These are phyloP conservation scores for Spheniscus mendiculus DNA, from an alignment of 2,113 vertebrate genomes.

Conservation along the genomic window DNA sequence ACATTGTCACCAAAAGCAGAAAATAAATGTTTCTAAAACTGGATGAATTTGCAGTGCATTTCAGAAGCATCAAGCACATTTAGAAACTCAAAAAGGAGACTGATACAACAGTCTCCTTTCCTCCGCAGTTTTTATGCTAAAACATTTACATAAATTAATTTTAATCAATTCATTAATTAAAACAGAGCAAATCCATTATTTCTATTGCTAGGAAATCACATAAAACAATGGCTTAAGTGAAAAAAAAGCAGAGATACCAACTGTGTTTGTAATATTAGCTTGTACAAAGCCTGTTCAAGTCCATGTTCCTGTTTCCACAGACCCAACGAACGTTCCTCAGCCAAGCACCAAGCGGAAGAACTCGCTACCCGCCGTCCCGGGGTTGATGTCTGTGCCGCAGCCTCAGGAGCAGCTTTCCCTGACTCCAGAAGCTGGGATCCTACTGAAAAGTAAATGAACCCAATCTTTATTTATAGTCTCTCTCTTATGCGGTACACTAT, in stretches of 20 bases:
- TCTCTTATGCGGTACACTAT: accelerated
- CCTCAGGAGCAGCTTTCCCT: background rate
- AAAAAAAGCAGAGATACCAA: background rate
- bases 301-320: background rate
- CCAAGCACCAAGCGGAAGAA: accelerated
- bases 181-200: background rate
- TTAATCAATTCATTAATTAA: background rate
- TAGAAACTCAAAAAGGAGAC: background rate
- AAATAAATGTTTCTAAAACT: accelerated
- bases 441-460: conserved; percentile 29
- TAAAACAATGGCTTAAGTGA: background rate
- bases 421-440: background rate
- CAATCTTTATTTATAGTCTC: background rate
- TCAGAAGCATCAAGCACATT: background rate
- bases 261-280: accelerated
- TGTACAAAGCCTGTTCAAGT: background rate
- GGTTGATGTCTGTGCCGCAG: background rate
- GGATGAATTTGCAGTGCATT: accelerated
- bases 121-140: background rate
- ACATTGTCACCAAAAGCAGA: background rate
- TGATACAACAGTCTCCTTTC: background rate
- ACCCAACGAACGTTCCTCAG: background rate
- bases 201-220: background rate
- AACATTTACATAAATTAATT: conserved; percentile 2
- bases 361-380: accelerated